A percentile compares a stretch with the other conserved stretches of the same genome.
These are phyloP conservation scores for Calliphora vicina DNA, from an alignment of 1,140 invertebrate species.

Conservation along the genomic window DNA sequence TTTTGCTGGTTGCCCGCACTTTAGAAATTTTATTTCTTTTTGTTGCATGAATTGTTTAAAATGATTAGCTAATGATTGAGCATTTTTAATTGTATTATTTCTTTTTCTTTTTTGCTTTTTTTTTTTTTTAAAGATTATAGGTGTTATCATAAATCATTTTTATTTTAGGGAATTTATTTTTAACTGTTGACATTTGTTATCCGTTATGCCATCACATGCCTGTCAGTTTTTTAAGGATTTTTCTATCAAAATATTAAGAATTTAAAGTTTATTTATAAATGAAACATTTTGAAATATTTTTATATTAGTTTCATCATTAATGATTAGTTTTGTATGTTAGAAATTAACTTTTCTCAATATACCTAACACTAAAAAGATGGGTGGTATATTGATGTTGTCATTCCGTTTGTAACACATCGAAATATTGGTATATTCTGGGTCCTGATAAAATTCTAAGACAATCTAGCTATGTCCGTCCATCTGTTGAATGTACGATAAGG, in stretches of 20 bases:
- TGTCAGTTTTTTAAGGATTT: conserved; percentile 5
- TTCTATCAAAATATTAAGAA: not conserved
- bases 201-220: conserved; percentile 36
- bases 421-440: no score
- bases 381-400: no score
- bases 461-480: no score
- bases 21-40: not conserved
- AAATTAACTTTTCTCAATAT: no score
- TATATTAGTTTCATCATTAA: no score
- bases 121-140: not conserved
- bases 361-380: no score
- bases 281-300: no score
- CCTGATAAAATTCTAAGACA: no score
- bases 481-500: no score
- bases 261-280: not conserved
- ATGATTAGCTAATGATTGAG: conserved; percentile 57
- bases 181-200: conserved; percentile 45
- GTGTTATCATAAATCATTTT: not conserved
- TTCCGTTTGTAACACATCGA: no score
- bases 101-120: not conserved
- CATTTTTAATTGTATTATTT: conserved; percentile 44
- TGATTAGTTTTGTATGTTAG: no score
- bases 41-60: not conserved
- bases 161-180: conserved; percentile 8
- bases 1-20: conserved; percentile 21